Base-by-base conservation (phyloP, 2,888 invertebrate genomes). In the Aelia acuminata region DNA sequence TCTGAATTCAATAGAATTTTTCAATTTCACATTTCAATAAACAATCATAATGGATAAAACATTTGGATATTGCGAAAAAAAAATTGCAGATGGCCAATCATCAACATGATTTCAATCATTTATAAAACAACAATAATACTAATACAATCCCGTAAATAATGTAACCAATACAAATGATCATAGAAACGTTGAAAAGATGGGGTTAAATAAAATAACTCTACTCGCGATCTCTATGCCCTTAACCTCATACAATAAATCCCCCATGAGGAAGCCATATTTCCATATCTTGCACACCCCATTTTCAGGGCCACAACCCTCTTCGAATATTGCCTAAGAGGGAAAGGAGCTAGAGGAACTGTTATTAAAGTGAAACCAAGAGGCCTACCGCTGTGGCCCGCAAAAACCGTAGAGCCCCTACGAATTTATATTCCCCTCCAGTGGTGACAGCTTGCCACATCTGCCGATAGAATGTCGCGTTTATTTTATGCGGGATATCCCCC, bases 401-500 rank as follows among this genome's bases (percentile, higher is more conserved):
- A 80, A 80, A 80, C 43, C 43, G 5, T 20, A 39, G 80, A 47
- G 22, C 43, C n/a, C 80, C 43, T 3, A 70, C 63, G 80, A 47
- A 80, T 80, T 80, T 80, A 80, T 80, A 80, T 80, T 80, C 80
- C 80, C 80, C 80, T 80, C 80, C 35, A n/a, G 80, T 15, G 80
- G 80, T 80, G 80, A 80, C 80, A 80, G 80, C 80, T 47, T 80
- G 80, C 80, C 80, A 35, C 43, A 80, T 80, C 80, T 80, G 80
- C 80, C 80, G 80, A 80, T 80, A 80, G 43, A 47, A 80, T 80
- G 80, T 80, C 80, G 80, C 80, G n/a, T 80, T 80, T 80, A 80
- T 80, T 80, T 80, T 80, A 80, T 80, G 80, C 80, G 80, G 80
- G 80, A 80, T 80, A 39, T 80, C 80, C 80, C 26, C n/a, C 80